A percentile compares a stretch with the other conserved stretches of the same genome.
Conservation (phyloP, 2,888 invertebrate species). For the Rotaria magnacalcarata region DNA sequence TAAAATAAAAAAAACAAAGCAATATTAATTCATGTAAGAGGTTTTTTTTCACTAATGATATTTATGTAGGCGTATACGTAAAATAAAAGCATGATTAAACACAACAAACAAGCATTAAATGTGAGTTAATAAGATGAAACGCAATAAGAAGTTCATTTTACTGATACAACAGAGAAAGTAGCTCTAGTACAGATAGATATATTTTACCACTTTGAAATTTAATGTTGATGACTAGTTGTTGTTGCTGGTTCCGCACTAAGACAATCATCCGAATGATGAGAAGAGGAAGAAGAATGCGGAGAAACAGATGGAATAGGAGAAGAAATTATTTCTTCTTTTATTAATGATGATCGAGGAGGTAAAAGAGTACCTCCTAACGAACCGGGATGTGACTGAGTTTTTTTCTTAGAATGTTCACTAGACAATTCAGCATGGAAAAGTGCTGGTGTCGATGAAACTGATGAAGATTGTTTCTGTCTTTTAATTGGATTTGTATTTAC, state of each 20-base stretch:
- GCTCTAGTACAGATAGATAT: not conserved
- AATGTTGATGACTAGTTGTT: slow-evolving; percentile 22
- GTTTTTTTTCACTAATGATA: not conserved
- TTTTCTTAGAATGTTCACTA: not conserved
- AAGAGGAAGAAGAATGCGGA: slow-evolving; percentile 9
- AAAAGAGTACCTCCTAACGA: not conserved
- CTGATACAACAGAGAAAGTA: not conserved
- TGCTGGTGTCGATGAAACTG: not conserved
- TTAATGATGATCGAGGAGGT: slow-evolving; percentile 15
- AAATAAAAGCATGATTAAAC: not conserved
- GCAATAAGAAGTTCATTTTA: not conserved
- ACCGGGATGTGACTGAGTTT: slow-evolving; percentile 35
- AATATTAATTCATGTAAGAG: not conserved
- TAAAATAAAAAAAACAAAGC: not conserved
- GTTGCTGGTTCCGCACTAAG: not conserved
- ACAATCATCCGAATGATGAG: slow-evolving; percentile 37
- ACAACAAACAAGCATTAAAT: not conserved
- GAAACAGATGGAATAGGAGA: not conserved
- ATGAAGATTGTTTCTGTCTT: not conserved
- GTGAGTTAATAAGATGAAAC: not conserved
- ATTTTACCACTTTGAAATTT: slow-evolving; percentile 14
- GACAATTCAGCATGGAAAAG: not conserved
- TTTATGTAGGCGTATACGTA: not conserved
- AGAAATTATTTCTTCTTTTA: not conserved
- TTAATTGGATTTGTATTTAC: not conserved